These are phyloP conservation scores for Drosophila imparisetae DNA, from an alignment of 2,888 invertebrate genomes.

Conservation along the genomic window DNA sequence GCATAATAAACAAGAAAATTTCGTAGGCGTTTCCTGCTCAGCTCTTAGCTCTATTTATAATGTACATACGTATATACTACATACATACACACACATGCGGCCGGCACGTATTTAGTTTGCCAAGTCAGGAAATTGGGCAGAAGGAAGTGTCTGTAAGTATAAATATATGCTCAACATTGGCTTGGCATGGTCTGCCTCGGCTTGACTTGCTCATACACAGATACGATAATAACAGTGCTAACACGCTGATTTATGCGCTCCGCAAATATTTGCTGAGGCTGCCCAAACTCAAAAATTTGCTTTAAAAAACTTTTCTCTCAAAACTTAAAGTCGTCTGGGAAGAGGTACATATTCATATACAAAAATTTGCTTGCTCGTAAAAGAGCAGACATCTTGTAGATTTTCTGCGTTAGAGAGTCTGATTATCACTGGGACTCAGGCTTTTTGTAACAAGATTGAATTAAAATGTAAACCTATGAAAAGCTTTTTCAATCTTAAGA, in stretches of 20 bases:
- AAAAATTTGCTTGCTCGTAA: background rate
- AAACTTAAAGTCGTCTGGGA: slow-evolving; percentile 40
- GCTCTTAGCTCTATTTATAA: slow-evolving; percentile 44
- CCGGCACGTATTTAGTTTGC: slow-evolving; percentile 37
- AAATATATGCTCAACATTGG: slow-evolving; percentile 19
- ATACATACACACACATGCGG: slow-evolving; percentile 10
- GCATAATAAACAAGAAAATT: slow-evolving; percentile 64
- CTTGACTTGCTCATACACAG: slow-evolving; percentile 38
- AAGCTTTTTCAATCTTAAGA: background rate
- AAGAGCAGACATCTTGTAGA: background rate
- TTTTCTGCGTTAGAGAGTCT: background rate
- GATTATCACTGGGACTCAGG: background rate
- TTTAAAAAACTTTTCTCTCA: slow-evolving; percentile 32
- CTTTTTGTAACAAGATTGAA: background rate
- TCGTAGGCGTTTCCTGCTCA: slow-evolving; percentile 46
- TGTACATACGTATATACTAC: slow-evolving; percentile 24
- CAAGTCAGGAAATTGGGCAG: slow-evolving; percentile 53
- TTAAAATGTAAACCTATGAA: background rate
- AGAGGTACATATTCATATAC: background rate
- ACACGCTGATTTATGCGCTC: slow-evolving; percentile 73
- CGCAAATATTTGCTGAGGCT: slow-evolving; percentile 62
- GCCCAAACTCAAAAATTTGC: slow-evolving; percentile 19
- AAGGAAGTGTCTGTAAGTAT: slow-evolving; percentile 44
- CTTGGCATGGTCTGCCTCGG: slow-evolving; percentile 2
- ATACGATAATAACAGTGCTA: slow-evolving; percentile 66